phyloP scores from a whole-genome alignment of 2,888 invertebrate genomes.

The Parascotia fuliginaria region DNA sequence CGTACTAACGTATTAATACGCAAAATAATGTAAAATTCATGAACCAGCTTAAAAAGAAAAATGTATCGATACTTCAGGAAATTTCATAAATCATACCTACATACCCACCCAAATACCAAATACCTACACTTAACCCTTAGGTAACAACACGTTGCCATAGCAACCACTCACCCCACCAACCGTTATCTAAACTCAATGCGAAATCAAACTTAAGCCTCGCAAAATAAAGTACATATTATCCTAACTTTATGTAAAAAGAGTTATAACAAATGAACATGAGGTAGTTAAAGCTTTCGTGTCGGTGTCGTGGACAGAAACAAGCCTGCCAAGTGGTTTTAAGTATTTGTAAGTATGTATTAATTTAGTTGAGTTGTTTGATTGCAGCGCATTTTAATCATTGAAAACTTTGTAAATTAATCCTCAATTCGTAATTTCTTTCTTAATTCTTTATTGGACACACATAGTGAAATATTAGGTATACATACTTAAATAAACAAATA shows the following conservation, averaged over 20 bases:
- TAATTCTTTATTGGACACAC: no score
- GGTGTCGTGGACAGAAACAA: conserved; percentile 54
- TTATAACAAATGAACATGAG: conserved; percentile 55
- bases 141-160: conserved; percentile 36
- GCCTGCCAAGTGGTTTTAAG: conserved; percentile 44
- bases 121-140: conserved; percentile 32
- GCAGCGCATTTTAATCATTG: conserved; percentile 17
- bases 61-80: no score
- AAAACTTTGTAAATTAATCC: neutral
- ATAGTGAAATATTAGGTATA: no score
- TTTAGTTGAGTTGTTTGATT: conserved; percentile 23
- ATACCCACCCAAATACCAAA: conserved; percentile 19
- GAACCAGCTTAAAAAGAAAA: no score
- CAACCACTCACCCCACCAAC: conserved; percentile 32
- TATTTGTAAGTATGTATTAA: conserved; percentile 25
- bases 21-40: no score
- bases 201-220: conserved; percentile 20
- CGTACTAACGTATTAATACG: no score
- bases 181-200: neutral
- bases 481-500: no score
- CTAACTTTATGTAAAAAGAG: conserved; percentile 35
- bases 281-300: conserved; percentile 56
- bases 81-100: neutral
- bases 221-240: conserved; percentile 36
- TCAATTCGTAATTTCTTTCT: no score